Evolutionary conservation across 2,797 vertebrate genomes (phyloP).

Genomic region (Loriculus beryllinus): DNA sequence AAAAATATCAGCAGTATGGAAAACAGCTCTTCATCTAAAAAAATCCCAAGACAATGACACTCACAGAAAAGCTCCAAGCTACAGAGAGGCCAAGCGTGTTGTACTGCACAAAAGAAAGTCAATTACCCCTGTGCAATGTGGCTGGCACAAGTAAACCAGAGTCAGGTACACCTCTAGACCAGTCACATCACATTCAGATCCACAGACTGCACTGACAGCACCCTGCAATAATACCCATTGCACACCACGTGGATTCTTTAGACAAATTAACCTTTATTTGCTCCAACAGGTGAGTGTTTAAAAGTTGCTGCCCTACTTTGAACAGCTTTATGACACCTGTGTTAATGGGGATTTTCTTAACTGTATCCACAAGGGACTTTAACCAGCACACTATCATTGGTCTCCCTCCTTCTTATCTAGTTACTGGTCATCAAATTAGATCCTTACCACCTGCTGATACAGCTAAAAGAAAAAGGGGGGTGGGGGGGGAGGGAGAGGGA

Average conservation of each 20-base stretch:
- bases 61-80: neutral
- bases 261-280: neutral
- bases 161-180: neutral
- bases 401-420: slow-evolving; percentile 1
- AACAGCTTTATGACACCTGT: neutral
- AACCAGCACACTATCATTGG: neutral
- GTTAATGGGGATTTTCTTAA: neutral
- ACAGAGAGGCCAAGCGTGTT: neutral
- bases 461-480: neutral
- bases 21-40: neutral
- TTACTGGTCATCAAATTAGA: neutral
- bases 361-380: neutral
- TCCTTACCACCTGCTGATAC: neutral
- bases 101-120: neutral
- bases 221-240: neutral
- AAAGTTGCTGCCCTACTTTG: neutral
- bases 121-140: neutral
- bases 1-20: neutral
- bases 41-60: neutral
- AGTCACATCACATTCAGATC: neutral
- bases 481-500: neutral
- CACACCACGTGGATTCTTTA: neutral
- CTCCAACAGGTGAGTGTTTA: neutral
- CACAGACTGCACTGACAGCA: neutral
- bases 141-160: neutral